A percentile compares a stretch with the other conserved stretches of the same genome.
Conservation (phyloP, 2,888 invertebrate species). For the Drosophila pseudotakahashii region DNA sequence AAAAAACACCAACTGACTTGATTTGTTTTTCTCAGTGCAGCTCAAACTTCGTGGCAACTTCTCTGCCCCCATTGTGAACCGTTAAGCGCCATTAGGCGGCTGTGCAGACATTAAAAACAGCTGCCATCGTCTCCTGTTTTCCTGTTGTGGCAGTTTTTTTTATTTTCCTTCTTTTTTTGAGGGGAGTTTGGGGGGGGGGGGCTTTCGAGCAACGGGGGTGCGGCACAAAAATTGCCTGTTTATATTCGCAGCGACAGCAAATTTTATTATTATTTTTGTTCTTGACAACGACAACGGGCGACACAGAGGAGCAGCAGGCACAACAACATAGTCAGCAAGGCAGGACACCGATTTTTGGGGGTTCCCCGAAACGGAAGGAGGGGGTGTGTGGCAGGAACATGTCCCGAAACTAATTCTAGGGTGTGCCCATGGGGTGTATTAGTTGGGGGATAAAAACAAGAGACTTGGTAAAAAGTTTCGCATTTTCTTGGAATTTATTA, state of each 20-base stretch:
- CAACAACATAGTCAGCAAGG: constrained; percentile 25
- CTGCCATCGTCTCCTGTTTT: constrained; percentile 58
- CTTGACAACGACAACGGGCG: constrained; percentile 69
- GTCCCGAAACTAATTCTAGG: constrained; percentile 19
- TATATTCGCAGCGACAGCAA: constrained; percentile 80
- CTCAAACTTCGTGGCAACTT: constrained; percentile 16
- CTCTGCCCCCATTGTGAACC: constrained; percentile 40
- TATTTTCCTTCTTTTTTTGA: constrained; percentile 6
- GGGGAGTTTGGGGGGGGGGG: constrained; percentile 14
- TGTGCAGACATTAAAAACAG: constrained; percentile 78
- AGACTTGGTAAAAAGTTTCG: not conserved
- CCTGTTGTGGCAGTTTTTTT: constrained; percentile 39
- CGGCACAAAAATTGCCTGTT: constrained; percentile 77
- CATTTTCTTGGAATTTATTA: not conserved
- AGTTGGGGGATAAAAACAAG: not conserved
- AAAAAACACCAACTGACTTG: not conserved
- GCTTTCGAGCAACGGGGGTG: constrained; percentile 13
- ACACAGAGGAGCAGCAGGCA: constrained; percentile 12
- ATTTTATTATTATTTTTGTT: constrained; percentile 80
- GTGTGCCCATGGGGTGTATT: constrained; percentile 5
- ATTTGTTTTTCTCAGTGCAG: not conserved
- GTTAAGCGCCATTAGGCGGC: constrained; percentile 67
- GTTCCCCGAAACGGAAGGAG: not conserved
- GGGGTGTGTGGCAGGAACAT: not conserved
- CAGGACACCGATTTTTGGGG: constrained; percentile 23